Evolutionary conservation across 2,797 vertebrate species (phyloP), one percentile per base, ranked within the genome.

Genomic region (Sternotherus odoratus): DNA sequence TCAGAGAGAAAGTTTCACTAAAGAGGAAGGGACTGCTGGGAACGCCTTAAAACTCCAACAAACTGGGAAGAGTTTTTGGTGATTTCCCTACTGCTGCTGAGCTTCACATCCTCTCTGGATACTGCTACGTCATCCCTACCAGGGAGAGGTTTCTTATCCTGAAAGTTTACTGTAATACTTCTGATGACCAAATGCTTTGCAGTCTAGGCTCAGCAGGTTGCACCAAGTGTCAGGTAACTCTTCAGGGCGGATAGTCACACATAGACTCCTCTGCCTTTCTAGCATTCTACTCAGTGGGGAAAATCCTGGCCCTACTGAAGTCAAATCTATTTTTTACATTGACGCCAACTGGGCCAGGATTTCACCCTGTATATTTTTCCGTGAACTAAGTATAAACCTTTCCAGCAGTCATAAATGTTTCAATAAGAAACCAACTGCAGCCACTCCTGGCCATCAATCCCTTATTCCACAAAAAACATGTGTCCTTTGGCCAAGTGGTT

Each of bases 71-170:
- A 56, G 69, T 51, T 75, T 88, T 69, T 56, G 80, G 85, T 82
- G 36, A 39, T 36, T 86, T 60, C 66, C 53, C 19, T 1, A 0
- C 12, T 92, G 78, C 53, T 1, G 4, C 1, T 3, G 8, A 87
- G 75, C 69, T n/a, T 57, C 79, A 33, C 28, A 19, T 50, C 57
- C 46, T 36, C 85, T 82, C 88, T 79, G 88, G 75, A 83, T 0
- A 0, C 77, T 87, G 49, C 57, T 87, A 78, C 3, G 0, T 77
- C n/a, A 57, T 82, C 85, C 53, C 56, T 93, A 87, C 91, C 91
- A 94, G 86, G 79, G 39, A 77, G n/a, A 77, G 79, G 26, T 87
- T 81, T 80, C 60, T 69, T 24, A 69, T 80, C 87, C 72, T 85
- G 92, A 80, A 78, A n/a, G 66, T 80, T 46, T 30, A 26, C 16